Evolutionary conservation across 2,888 invertebrate species (phyloP), one percentile per base, ranked within the genome.

Genomic region (Rutpela maculata): DNA sequence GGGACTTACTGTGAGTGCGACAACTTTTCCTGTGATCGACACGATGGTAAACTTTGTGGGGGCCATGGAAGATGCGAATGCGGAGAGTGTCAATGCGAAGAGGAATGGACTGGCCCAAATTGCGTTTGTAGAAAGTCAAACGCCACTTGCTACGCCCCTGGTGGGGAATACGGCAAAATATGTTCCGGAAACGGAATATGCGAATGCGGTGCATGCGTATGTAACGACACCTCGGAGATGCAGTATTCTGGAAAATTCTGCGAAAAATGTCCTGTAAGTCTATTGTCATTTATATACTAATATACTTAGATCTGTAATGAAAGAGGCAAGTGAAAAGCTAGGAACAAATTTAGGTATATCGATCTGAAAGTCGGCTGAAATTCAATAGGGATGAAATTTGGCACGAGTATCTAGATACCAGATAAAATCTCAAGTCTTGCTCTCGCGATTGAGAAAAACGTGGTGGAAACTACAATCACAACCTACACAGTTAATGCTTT

Each of bases 1-100:
- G 98, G 98, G 0, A 92, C 93, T 78, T 97, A 93, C 91, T 99
- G 99, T 89, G 96, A 99, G 89, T 99, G 99, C 90, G 98, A 99
- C 90, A 97, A 98, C 91, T 98, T 97, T 91, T 95, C 96, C 31
- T 99, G 99, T 88, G 97, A 97, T 88, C 94, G 96, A 84, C 94
- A 94, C 91, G 95, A 93, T 90, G 96, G 95, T 76, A 90, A 86
- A 79, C 83, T 90, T 57, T 98, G 98, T 89, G 96, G 97, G 0
- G 92, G 93, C 18, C 95, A 96, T 88, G 99, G 99, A 11, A 92
- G 91, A 56, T 99, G 99, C 88, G 94, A 94, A 72, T 99, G 99
- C 89, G 97, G 97, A 73, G 91, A 92, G 81, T 99, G 99, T 89
- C 91, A 90, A 57, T 99, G 98, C 89, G 90, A 92, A 55, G 91